A percentile compares a stretch with the other conserved stretches of the same genome.
Conservation (phyloP, 2,113 vertebrate species). For the Empidonax traillii region DNA sequence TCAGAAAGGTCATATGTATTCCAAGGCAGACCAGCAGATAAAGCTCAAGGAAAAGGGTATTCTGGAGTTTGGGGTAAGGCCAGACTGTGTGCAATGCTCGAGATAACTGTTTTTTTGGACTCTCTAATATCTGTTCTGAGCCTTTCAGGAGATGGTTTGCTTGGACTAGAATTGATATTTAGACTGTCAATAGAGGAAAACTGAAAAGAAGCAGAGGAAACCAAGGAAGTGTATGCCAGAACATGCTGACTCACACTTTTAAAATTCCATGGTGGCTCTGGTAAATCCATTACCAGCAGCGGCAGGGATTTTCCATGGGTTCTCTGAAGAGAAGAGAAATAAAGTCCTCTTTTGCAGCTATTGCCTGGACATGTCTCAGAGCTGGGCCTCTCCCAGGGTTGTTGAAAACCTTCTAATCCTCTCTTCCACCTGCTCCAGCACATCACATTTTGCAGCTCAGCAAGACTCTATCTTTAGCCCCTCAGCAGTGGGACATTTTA, state of each 20-base stretch:
- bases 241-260: not conserved
- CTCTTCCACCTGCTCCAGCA: not conserved
- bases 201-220: not conserved
- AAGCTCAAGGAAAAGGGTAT: not conserved
- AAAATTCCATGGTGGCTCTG: not conserved
- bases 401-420: constrained; percentile 15
- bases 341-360: not conserved
- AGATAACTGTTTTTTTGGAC: not conserved
- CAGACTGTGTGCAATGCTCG: not conserved
- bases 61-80: not conserved
- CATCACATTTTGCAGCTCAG: not conserved
- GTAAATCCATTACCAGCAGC: not conserved
- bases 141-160: not conserved
- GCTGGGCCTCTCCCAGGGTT: not conserved
- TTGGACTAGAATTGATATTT: not conserved
- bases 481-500: not conserved
- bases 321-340: constrained; percentile 1
- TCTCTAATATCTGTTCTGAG: not conserved
- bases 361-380: not conserved
- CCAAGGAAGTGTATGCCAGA: not conserved
- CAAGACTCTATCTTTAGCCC: constrained; percentile 33
- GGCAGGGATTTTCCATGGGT: not conserved
- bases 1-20: not conserved
- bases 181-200: not conserved
- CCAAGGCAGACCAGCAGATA: not conserved